Conservation (phyloP, 2,797 vertebrate species). For the Danionella dracula region DNA sequence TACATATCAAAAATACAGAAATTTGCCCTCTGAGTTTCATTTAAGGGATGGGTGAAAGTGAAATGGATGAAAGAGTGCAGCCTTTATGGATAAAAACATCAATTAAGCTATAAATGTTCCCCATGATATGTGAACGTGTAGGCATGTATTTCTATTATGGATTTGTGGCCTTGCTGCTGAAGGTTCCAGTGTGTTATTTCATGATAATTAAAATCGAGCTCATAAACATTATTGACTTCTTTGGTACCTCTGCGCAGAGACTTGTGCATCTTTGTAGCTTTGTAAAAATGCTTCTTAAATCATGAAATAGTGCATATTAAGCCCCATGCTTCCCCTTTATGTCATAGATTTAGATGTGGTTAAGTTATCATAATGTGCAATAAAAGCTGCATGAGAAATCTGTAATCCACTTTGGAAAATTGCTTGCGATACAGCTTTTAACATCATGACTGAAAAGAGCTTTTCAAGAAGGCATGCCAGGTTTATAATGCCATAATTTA, state of each 20-base stretch:
- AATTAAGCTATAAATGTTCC: too few species aligned
- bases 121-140: background rate
- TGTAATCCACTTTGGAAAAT: constrained; percentile 83
- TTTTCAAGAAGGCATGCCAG: constrained; percentile 70
- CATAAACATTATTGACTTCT: constrained; percentile 78
- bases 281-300: constrained; percentile 70
- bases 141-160: constrained; percentile 53
- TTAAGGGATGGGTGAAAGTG: too few species aligned
- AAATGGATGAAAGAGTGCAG: too few species aligned
- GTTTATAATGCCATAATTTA: constrained; percentile 87
- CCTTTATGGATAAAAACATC: too few species aligned
- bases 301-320: constrained; percentile 77
- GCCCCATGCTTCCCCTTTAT: constrained; percentile 75
- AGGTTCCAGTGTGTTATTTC: constrained; percentile 71
- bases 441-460: constrained; percentile 72
- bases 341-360: constrained; percentile 77
- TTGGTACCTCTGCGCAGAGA: constrained; percentile 60
- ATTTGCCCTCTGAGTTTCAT: too few species aligned
- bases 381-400: constrained; percentile 79
- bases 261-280: constrained; percentile 64
- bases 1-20: too few species aligned
- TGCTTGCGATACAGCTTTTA: constrained; percentile 76
- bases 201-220: constrained; percentile 79
- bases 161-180: constrained; percentile 67
- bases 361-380: constrained; percentile 81